Conservation (phyloP, 2,113 vertebrate genomes). For the Bothrops jararaca region DNA sequence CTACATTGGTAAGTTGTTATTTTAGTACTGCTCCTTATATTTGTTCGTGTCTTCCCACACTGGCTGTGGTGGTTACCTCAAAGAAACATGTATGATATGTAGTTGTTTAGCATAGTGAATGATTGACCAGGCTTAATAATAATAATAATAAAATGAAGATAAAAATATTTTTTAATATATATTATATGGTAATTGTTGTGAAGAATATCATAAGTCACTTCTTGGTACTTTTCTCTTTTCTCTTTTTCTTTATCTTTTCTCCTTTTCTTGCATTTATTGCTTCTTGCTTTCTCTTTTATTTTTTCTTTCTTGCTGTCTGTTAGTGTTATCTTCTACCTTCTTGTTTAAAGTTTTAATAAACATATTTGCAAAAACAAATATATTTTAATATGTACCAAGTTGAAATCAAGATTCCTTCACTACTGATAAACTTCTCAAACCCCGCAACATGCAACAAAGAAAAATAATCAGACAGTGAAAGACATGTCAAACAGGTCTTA, state of each 20-base stretch:
- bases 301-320: not conserved
- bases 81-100: not conserved
- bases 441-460: constrained; percentile 10
- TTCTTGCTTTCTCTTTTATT: not conserved
- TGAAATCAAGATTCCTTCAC: constrained; percentile 34
- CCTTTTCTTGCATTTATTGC: not conserved
- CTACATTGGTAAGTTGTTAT: constrained; percentile 83
- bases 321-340: not conserved
- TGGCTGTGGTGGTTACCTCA: not conserved
- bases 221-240: not conserved
- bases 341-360: not conserved
- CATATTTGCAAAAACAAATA: not conserved
- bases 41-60: not conserved
- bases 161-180: not conserved
- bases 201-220: not conserved
- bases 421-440: not conserved
- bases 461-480: not conserved
- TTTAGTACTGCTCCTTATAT: not conserved
- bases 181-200: not conserved
- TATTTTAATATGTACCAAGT: not conserved
- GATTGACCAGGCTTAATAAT: constrained; percentile 15
- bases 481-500: constrained; percentile 3
- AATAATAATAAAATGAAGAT: constrained; percentile 10
- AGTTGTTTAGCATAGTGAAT: constrained; percentile 15
- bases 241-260: not conserved